Percentiles rank a stretch among this genome's conserved stretches.
phyloP scores from a whole-genome alignment of 2,797 vertebrate species.

The Hoplostethus mediterraneus region DNA sequence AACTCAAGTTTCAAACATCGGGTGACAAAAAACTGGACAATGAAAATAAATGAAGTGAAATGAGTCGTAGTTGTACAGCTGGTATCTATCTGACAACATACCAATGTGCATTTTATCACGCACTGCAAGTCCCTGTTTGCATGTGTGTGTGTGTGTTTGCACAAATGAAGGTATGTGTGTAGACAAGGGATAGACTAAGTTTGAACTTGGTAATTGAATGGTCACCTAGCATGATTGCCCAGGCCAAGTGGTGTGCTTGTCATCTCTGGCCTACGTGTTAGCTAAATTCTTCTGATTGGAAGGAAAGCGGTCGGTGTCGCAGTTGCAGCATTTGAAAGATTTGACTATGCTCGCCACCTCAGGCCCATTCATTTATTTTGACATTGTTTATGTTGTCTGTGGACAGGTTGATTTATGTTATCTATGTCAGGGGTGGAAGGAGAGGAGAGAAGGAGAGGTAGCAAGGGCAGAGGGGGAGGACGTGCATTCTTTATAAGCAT shows the following conservation, averaged over 20 bases:
- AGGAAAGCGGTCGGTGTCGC: constrained; percentile 11
- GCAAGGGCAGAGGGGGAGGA: constrained; percentile 39
- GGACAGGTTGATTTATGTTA: constrained; percentile 66
- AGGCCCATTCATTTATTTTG: constrained; percentile 61
- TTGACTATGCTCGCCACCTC: constrained; percentile 23
- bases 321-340: constrained; percentile 10
- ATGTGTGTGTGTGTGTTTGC: not conserved
- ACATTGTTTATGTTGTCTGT: constrained; percentile 66
- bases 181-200: not conserved
- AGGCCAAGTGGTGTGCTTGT: not conserved
- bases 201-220: constrained; percentile 9
- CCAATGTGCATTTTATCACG: constrained; percentile 20
- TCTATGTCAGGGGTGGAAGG: constrained; percentile 50
- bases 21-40: constrained; percentile 40
- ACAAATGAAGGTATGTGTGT: not conserved
- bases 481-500: constrained; percentile 49
- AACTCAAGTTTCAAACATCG: constrained; percentile 45
- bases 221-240: constrained; percentile 13
- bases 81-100: constrained; percentile 20
- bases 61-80: constrained; percentile 19
- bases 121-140: constrained; percentile 14
- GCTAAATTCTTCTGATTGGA: constrained; percentile 9
- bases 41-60: constrained; percentile 40
- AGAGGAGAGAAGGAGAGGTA: constrained; percentile 55
- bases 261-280: not conserved